phyloP scores from a whole-genome alignment of 2,113 vertebrate genomes.

The Plecotus auritus region DNA sequence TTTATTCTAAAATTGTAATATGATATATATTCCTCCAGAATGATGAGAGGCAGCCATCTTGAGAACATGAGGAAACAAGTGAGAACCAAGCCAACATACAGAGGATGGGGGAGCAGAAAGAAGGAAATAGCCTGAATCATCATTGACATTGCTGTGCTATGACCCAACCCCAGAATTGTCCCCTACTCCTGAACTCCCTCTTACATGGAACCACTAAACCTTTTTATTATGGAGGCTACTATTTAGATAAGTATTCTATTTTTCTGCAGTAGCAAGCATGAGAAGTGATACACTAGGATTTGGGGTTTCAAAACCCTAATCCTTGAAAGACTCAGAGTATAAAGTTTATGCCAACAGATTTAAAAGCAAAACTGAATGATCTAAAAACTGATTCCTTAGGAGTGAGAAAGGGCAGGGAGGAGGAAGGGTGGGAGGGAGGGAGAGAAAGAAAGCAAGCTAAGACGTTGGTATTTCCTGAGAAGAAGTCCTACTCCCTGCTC shows the following conservation, averaged over 20 bases:
- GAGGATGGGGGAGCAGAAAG: background rate
- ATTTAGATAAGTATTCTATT: background rate
- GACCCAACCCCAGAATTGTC: background rate
- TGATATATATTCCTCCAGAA: background rate
- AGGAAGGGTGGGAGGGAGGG: background rate
- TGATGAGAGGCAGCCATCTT: background rate
- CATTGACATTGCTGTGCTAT: background rate
- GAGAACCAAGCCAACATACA: background rate
- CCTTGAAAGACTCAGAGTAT: background rate
- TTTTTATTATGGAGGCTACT: background rate
- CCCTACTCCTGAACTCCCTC: background rate
- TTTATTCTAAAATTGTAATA: background rate
- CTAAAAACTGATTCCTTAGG: background rate
- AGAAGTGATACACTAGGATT: background rate
- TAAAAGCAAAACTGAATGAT: conserved; percentile 13
- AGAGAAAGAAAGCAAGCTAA: background rate
- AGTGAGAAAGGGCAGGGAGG: background rate
- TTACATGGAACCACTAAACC: background rate
- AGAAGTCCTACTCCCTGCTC: background rate
- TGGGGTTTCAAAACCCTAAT: background rate
- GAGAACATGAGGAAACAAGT: background rate
- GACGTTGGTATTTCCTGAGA: background rate
- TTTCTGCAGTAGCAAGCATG: background rate
- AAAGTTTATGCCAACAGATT: conserved; percentile 16
- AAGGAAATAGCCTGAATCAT: background rate